Evolutionary conservation across 2,888 invertebrate genomes (phyloP), one percentile per base, ranked within the genome.

Genomic region (Orchesella flavescens): DNA sequence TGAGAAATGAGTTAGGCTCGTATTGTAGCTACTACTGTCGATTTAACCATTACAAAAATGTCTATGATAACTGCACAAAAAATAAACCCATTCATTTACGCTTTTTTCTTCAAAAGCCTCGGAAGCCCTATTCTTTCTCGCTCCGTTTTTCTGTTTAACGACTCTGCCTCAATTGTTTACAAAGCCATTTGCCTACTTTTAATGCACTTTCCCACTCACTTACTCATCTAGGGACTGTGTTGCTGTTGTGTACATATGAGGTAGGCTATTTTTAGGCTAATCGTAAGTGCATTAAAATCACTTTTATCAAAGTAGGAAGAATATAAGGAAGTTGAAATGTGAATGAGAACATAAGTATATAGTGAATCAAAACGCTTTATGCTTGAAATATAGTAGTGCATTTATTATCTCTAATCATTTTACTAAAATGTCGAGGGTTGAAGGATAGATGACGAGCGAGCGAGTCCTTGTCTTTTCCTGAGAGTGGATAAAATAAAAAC

Each of bases 91-190:
- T n/a, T n/a, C n/a, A n/a, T n/a, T n/a, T n/a, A n/a, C n/a, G n/a
- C n/a, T n/a, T n/a, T n/a, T n/a, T n/a, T n/a, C n/a, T n/a, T n/a
- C n/a, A n/a, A n/a, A n/a, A n/a, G n/a, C n/a, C n/a, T 7, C n/a
- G n/a, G 49, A 49, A n/a, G 10, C 12, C 15, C 12, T 49, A 7
- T 49, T 49, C 1, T 49, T 49, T 49, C 12, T 49, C 15, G 49
- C 49, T 49, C 49, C n/a, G 49, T n/a, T 7, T 49, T 43, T 65
- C 65, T 17, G 9, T 21, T 68, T 53, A 53, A 49, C 21, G 53
- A 69, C 69, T 69, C 49, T 46, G 46, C n/a, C 15, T 43, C 53
- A 34, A 55, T 71, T 71, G 71, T 71, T 71, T 71, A 71, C 34
- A 17, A n/a, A 57, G 17, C 71, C 46, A 71, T 71, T 71, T 71